These are phyloP conservation scores for Protobothrops mucrosquamatus DNA, from an alignment of 2,113 vertebrate genomes.

Conservation along the genomic window DNA sequence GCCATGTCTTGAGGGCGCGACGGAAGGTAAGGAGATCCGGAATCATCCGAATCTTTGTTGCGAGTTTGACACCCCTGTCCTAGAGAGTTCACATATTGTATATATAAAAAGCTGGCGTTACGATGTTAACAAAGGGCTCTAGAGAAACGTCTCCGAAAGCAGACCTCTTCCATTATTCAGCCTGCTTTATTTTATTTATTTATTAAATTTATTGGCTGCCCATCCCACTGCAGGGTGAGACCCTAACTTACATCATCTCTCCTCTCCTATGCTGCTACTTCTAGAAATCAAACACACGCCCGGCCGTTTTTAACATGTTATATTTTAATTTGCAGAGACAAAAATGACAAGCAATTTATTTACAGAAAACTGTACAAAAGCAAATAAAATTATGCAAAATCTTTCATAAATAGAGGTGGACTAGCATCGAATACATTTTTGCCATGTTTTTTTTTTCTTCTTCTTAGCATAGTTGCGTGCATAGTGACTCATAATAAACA, in stretches of 20 bases:
- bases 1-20: too few relatives aligned
- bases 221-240: neutral
- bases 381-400: constrained; percentile 99
- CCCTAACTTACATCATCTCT: neutral
- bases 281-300: constrained; percentile 64
- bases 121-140: neutral
- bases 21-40: too few relatives aligned
- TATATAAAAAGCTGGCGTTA: neutral
- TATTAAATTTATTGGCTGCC: neutral
- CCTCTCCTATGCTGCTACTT: constrained; percentile 36
- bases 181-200: constrained; percentile 16
- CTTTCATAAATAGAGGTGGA: constrained; percentile 99
- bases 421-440: constrained; percentile 97
- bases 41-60: too few relatives aligned
- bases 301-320: constrained; percentile 89
- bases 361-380: constrained; percentile 99
- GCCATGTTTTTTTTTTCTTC: constrained; percentile 75
- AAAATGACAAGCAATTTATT: constrained; percentile 99
- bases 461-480: constrained; percentile 98
- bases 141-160: too few relatives aligned
- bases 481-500: constrained; percentile 99
- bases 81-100: neutral
- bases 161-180: neutral
- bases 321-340: constrained; percentile 99
- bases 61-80: too few relatives aligned